These are phyloP conservation scores for Drosophila mimetica DNA, from an alignment of 2,888 invertebrate genomes.

Conservation along the genomic window DNA sequence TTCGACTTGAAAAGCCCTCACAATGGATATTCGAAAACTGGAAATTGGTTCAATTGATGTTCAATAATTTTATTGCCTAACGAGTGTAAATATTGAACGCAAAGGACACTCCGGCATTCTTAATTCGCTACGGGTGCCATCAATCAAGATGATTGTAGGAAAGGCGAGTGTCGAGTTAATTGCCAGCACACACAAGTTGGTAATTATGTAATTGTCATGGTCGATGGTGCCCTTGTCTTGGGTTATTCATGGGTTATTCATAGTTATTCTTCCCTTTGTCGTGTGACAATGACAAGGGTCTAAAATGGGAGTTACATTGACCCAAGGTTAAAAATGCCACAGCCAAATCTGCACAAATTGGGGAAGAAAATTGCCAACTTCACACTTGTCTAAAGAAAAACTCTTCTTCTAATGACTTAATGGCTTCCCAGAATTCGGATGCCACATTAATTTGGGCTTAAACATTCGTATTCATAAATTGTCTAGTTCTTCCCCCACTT, in stretches of 20 bases:
- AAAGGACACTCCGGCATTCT: conserved; percentile 47
- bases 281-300: conserved; percentile 58
- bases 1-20: conserved; percentile 56
- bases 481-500: neutral
- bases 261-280: conserved; percentile 2
- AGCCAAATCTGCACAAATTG: conserved; percentile 40
- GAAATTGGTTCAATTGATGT: conserved; percentile 65
- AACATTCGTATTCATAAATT: neutral
- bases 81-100: conserved; percentile 72
- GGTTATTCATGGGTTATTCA: conserved; percentile 35
- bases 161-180: conserved; percentile 62
- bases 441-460: neutral
- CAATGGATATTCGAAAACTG: conserved; percentile 40
- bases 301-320: conserved; percentile 18
- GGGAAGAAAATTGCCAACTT: conserved; percentile 3
- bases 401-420: conserved; percentile 20
- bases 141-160: conserved; percentile 55
- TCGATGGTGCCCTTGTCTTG: conserved; percentile 24
- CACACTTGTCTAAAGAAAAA: conserved; percentile 1
- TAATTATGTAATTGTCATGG: conserved; percentile 74
- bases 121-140: conserved; percentile 59
- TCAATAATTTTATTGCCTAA: conserved; percentile 58
- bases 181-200: conserved; percentile 66
- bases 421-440: conserved; percentile 19
- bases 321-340: conserved; percentile 17